Base-by-base conservation (phyloP, 2,797 vertebrate genomes). In the Avahi laniger region DNA sequence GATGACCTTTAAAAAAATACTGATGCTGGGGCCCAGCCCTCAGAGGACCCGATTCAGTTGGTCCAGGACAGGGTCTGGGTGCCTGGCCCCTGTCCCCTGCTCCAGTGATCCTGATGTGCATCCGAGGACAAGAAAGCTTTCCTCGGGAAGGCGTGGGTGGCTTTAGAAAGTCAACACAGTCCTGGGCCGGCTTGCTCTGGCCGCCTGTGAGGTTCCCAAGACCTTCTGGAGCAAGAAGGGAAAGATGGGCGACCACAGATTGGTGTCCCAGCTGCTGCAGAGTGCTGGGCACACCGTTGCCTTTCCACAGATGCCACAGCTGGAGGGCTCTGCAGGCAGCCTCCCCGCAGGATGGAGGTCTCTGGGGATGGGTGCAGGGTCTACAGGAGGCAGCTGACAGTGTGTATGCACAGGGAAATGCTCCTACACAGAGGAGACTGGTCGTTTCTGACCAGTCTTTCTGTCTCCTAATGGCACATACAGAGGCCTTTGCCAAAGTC, bases 141-240 rank as follows among this genome's bases (percentile, higher is more conserved):
- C 20, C 30, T 41, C 2, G 0, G 41, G 38, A 54, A 2, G n/a
- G 0, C 38, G 3, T 5, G 13, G 8, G 15, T 17, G 18, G 5
- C 8, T 1, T 33, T 26, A 46, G 91, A 69, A 70, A 50, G 46
- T 12, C 24, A 10, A n/a, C 11, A 15, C 33, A 38, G 50, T 15
- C 14, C 65, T 15, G 35, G 67, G n/a, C 15, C 46, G 22, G 50
- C n/a, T 48, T 24, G 2, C 59, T 33, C 69, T 48, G 48, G 67
- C 35, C 9, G 0, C 2, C 13, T 52, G 41, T 5, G 13, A 80
- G 54, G 50, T 50, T 57, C n/a, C 43, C 22, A 9, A 57, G 1
- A 65, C 17, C 63, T 24, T 63, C 41, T 35, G 50, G 78, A 91
- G 57, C 46, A 65, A 80, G 89, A 50, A 65, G 57, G 63, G 22